phyloP scores from a whole-genome alignment of 2,113 vertebrate genomes.

The Calonectris borealis region DNA sequence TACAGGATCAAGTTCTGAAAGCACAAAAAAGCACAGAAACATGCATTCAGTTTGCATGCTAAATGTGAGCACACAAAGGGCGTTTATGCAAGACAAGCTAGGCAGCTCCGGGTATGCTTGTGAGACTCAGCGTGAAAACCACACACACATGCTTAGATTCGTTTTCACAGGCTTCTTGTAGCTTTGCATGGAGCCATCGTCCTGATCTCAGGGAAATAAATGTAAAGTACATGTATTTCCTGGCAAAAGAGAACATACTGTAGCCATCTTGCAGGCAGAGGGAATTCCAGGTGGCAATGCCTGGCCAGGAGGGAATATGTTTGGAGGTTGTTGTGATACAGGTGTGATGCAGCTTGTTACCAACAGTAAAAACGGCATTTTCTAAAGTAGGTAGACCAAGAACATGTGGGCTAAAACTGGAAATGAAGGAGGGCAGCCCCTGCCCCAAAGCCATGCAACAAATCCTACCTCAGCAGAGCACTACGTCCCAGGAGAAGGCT shows the following conservation, averaged over 20 bases:
- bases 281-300: background rate
- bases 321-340: background rate
- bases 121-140: rapidly evolving
- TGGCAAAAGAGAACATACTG: background rate
- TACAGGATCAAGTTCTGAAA: background rate
- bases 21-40: background rate
- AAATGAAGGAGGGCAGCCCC: background rate
- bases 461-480: background rate
- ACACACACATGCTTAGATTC: rapidly evolving
- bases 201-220: background rate
- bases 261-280: background rate
- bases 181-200: background rate
- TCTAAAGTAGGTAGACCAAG: background rate
- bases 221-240: background rate
- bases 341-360: background rate
- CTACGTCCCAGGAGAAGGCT: background rate
- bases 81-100: background rate
- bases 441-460: background rate
- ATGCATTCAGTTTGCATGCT: background rate
- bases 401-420: background rate
- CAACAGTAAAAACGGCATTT: background rate
- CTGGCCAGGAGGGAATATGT: background rate
- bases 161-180: background rate
- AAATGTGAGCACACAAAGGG: background rate
- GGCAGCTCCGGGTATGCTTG: background rate